phyloP scores from a whole-genome alignment of 2,113 vertebrate genomes.

The Nymphicus hollandicus region DNA sequence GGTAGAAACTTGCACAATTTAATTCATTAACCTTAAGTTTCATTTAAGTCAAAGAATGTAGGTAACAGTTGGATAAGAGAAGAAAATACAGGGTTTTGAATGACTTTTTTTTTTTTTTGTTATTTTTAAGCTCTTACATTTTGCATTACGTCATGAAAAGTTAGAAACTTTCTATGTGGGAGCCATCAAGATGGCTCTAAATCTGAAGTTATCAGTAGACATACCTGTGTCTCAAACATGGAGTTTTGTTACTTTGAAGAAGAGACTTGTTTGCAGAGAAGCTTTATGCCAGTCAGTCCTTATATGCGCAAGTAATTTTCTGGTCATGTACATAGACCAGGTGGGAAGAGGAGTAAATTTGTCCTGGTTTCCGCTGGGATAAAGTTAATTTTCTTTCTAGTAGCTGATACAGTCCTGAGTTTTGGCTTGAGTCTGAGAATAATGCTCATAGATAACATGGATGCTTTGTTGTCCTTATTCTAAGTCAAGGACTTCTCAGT shows the following conservation, averaged over 20 bases:
- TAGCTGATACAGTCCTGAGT: neutral
- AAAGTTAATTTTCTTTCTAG: neutral
- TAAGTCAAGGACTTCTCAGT: neutral
- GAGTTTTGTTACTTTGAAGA: neutral
- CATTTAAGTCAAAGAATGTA: conserved; percentile 49
- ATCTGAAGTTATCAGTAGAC: neutral
- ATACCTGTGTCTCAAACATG: neutral
- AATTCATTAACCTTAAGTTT: conserved; percentile 71
- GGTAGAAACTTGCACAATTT: conserved; percentile 55
- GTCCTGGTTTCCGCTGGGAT: neutral
- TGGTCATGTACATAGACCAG: neutral
- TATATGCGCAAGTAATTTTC: neutral
- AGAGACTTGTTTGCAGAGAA: neutral
- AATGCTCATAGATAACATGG: neutral
- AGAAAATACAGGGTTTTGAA: neutral
- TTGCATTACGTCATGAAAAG: neutral
- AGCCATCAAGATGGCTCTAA: neutral
- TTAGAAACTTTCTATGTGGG: neutral
- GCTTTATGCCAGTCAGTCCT: neutral
- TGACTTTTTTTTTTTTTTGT: neutral
- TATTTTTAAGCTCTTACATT: neutral
- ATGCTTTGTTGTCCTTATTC: neutral
- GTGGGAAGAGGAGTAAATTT: neutral
- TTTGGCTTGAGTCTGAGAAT: neutral
- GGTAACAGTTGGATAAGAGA: conserved; percentile 16